phyloP scores from a whole-genome alignment of 2,888 invertebrate genomes.

The Caenorhabditis sp. region DNA sequence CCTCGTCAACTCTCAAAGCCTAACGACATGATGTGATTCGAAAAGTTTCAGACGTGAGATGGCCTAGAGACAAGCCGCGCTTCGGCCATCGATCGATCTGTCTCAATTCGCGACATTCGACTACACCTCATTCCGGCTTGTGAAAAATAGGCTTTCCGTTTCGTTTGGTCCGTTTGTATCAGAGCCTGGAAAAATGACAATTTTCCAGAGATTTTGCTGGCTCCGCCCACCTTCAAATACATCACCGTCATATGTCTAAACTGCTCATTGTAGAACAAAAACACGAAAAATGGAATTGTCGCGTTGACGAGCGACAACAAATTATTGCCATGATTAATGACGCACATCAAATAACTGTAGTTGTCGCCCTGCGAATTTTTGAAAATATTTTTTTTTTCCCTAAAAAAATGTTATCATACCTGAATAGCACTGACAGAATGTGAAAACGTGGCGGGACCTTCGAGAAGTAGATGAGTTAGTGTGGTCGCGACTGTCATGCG shows the following conservation, averaged over 20 bases:
- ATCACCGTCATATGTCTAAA: constrained; percentile 65
- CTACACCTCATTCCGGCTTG: constrained; percentile 51
- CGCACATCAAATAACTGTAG: constrained; percentile 50
- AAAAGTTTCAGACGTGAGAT: too few relatives aligned
- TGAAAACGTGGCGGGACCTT: constrained; percentile 62
- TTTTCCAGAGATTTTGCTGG: neutral
- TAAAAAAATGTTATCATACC: constrained; percentile 9
- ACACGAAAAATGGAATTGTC: constrained; percentile 68
- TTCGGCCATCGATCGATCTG: constrained; percentile 53
- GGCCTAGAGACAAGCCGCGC: too few relatives aligned
- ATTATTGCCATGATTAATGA: constrained; percentile 63
- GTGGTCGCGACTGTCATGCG: constrained; percentile 68
- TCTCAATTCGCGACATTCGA: constrained; percentile 45
- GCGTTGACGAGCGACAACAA: constrained; percentile 64
- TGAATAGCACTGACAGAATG: constrained; percentile 49
- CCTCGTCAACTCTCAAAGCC: too few relatives aligned
- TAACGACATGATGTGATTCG: too few relatives aligned
- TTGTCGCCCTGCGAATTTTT: constrained; percentile 41
- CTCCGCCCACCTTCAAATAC: constrained; percentile 49
- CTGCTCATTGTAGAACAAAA: constrained; percentile 61
- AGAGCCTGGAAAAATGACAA: constrained; percentile 27
- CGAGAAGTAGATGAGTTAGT: constrained; percentile 62
- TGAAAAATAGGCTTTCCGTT: constrained; percentile 42
- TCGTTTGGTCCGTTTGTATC: constrained; percentile 38
- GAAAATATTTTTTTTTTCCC: neutral